Evolutionary conservation across 2,888 invertebrate genomes (phyloP).

Genomic region (Ormyrus nitidulus): DNA sequence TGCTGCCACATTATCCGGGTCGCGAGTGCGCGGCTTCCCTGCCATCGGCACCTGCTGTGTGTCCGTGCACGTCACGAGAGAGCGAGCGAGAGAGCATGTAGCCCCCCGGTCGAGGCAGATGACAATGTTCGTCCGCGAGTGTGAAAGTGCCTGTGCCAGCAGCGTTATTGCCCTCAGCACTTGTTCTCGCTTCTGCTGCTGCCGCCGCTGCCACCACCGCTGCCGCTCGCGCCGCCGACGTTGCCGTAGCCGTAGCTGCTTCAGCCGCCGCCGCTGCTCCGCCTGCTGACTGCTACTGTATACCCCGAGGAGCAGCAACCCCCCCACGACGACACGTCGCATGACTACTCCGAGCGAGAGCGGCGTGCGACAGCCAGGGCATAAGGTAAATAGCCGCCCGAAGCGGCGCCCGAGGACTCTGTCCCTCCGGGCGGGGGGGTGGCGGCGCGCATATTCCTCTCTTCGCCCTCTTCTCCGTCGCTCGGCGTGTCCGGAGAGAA

Average conservation of each 20-base stretch:
- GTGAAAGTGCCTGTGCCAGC: no score
- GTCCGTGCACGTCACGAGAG: not conserved
- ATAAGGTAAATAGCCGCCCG: slow-evolving; percentile 17
- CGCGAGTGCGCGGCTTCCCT: no score
- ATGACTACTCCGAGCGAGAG: no score
- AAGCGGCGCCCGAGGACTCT: no score
- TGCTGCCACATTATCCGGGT: no score
- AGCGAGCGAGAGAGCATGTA: not conserved
- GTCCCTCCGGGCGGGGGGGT: not conserved
- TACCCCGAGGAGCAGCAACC: no score
- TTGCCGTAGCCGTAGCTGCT: not conserved
- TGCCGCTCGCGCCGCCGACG: no score
- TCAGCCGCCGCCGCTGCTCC: not conserved
- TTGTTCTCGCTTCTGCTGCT: no score
- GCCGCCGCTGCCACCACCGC: no score
- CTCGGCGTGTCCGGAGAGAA: not conserved
- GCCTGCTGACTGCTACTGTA: not conserved
- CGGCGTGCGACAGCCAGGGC: not conserved
- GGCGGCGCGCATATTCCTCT: not conserved
- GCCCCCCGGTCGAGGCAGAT: not conserved
- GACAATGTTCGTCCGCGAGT: no score
- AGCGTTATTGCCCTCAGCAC: no score
- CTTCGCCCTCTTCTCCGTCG: not conserved
- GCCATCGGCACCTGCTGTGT: not conserved
- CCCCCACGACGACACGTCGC: no score